phyloP scores from a whole-genome alignment of 2,113 vertebrate species.

The Prionailurus bengalensis region DNA sequence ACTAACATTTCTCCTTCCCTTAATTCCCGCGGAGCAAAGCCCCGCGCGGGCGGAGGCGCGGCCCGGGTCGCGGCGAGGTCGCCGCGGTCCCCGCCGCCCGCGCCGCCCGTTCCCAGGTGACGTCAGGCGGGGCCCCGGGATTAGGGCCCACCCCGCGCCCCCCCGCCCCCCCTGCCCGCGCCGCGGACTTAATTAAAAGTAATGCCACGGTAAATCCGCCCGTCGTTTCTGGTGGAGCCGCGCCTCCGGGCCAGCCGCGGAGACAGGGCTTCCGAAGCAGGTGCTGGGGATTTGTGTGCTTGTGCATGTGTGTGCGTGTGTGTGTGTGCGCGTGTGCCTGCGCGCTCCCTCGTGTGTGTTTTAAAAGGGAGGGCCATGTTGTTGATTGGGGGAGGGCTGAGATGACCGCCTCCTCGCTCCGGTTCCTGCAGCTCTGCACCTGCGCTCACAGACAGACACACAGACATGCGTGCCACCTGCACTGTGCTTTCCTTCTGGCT shows the following conservation, averaged over 20 bases:
- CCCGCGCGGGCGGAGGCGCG: conserved; percentile 68
- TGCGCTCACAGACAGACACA: too few species aligned
- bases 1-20: conserved; percentile 87
- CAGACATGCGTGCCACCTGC: not conserved
- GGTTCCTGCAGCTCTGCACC: not conserved
- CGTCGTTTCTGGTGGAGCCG: conserved; percentile 68
- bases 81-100: conserved; percentile 50
- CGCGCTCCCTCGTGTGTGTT: too few species aligned
- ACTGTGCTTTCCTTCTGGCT: not conserved
- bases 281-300: conserved; percentile 81
- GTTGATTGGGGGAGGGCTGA: not conserved
- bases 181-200: conserved; percentile 91
- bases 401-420: too few species aligned
- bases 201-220: conserved; percentile 87
- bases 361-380: not conserved
- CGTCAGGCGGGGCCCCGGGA: conserved; percentile 88
- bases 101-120: conserved; percentile 86
- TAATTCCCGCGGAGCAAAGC: conserved; percentile 87
- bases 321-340: not conserved
- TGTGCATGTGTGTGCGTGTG: not conserved
- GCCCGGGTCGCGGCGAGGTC: conserved; percentile 85
- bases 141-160: conserved; percentile 87
- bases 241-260: conserved; percentile 38
- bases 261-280: conserved; percentile 85
- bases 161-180: conserved; percentile 70